A percentile compares a stretch with the other conserved stretches of the same genome.
phyloP scores from a whole-genome alignment of 1,140 invertebrate genomes.

The Pseudomyrmex concolor region DNA sequence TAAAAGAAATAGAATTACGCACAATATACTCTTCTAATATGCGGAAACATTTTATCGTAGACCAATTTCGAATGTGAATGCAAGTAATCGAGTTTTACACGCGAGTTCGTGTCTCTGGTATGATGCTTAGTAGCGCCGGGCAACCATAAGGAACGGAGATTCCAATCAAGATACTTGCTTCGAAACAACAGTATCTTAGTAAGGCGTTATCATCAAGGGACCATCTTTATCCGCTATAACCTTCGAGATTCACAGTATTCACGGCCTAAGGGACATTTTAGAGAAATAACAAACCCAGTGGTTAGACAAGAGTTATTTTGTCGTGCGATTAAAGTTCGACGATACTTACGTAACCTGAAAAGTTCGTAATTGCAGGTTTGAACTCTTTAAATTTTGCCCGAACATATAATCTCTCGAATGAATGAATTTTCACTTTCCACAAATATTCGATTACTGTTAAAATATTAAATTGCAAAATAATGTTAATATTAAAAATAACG shows the following conservation, averaged over 20 bases:
- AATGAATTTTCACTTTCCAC: conserved; percentile 15
- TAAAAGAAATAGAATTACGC: neutral
- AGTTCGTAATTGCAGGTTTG: neutral
- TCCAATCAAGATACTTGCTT: conserved; percentile 76
- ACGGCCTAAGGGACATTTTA: conserved; percentile 65
- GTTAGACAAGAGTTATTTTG: conserved; percentile 44
- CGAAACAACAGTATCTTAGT: conserved; percentile 73
- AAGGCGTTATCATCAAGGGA: conserved; percentile 70
- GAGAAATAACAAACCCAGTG: conserved; percentile 49
- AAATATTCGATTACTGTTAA: conserved; percentile 28
- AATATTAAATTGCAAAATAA: conserved; percentile 34
- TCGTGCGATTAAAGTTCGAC: neutral
- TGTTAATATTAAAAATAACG: conserved; percentile 39
- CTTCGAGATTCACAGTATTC: conserved; percentile 66
- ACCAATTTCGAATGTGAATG: conserved; percentile 20
- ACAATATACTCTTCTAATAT: neutral
- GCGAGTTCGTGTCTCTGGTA: conserved; percentile 39
- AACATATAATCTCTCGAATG: neutral
- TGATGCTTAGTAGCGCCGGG: conserved; percentile 50
- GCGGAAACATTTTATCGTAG: neutral
- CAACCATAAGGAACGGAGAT: conserved; percentile 67
- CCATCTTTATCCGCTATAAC: conserved; percentile 78
- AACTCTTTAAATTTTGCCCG: neutral
- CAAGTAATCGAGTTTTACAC: conserved; percentile 69
- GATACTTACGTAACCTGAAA: neutral